These are phyloP conservation scores for Drosophila nigricruria DNA, from an alignment of 2,888 invertebrate genomes.

Conservation along the genomic window DNA sequence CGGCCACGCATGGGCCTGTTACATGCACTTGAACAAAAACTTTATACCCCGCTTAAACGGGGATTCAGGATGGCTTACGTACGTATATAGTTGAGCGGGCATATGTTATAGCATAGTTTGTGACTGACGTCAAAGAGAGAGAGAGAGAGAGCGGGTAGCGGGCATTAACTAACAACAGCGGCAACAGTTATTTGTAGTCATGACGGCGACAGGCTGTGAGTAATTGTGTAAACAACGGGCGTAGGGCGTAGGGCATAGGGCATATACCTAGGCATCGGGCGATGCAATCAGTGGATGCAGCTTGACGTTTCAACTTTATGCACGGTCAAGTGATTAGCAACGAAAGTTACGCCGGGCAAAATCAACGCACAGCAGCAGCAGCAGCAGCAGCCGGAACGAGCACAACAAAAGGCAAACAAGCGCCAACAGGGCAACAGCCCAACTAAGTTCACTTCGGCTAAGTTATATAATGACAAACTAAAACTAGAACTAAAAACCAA, in stretches of 20 bases:
- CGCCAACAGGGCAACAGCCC: constrained; percentile 40
- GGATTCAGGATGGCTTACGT: not conserved
- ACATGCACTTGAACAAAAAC: not conserved
- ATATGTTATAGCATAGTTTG: constrained; percentile 14
- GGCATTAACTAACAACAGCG: constrained; percentile 59
- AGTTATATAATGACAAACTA: constrained; percentile 75
- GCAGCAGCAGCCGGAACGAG: constrained; percentile 49
- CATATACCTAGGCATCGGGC: constrained; percentile 45
- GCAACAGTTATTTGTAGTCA: constrained; percentile 56
- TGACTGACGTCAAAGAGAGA: constrained; percentile 23
- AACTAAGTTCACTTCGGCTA: constrained; percentile 51
- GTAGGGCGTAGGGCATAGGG: constrained; percentile 7
- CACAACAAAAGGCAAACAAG: constrained; percentile 69
- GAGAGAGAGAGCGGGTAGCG: constrained; percentile 16
- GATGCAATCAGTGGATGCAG: constrained; percentile 65
- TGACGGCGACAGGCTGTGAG: constrained; percentile 63
- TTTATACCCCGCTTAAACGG: not conserved
- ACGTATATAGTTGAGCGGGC: not conserved
- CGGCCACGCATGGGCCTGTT: not conserved
- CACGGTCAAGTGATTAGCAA: constrained; percentile 80
- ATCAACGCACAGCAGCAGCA: constrained; percentile 68
- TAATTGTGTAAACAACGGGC: constrained; percentile 73
- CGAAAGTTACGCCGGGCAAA: constrained; percentile 67
- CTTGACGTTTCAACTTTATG: constrained; percentile 69
- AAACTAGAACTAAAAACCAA: constrained; percentile 49